These are phyloP conservation scores for Tanytarsus gracilentus DNA, from an alignment of 2,888 invertebrate genomes.

Conservation along the genomic window DNA sequence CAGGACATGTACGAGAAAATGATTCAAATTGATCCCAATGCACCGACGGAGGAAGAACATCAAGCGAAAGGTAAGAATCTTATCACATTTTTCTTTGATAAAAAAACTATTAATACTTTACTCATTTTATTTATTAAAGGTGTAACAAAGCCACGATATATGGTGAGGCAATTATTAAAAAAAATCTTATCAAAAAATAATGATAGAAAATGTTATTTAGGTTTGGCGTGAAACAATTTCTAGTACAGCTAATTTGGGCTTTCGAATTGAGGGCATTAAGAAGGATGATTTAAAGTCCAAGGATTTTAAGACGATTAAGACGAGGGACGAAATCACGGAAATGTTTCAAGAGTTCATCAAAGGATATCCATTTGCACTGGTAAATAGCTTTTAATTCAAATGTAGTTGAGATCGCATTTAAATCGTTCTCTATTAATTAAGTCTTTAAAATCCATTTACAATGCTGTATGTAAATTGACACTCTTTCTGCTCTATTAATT, in stretches of 20 bases:
- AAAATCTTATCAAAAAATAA: too few relatives aligned
- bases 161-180: slow-evolving; percentile 44
- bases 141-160: slow-evolving; percentile 88
- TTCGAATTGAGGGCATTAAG: slow-evolving; percentile 91
- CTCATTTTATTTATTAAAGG: too few relatives aligned
- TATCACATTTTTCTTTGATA: too few relatives aligned
- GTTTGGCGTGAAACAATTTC: slow-evolving; percentile 94
- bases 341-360: slow-evolving; percentile 74
- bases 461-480: background rate
- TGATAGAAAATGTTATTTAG: slow-evolving; percentile 7
- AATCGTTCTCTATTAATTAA: background rate
- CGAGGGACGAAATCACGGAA: slow-evolving; percentile 68
- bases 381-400: slow-evolving; percentile 44
- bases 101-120: too few relatives aligned
- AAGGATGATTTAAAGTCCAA: slow-evolving; percentile 85
- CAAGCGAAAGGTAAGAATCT: too few relatives aligned
- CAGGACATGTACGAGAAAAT: slow-evolving; percentile 97
- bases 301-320: slow-evolving; percentile 91
- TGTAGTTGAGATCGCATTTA: background rate
- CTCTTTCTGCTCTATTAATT: slow-evolving; percentile 29
- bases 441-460: background rate
- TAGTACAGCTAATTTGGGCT: slow-evolving; percentile 92
- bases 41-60: slow-evolving; percentile 85
- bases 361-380: slow-evolving; percentile 68
- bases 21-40: slow-evolving; percentile 83